phyloP scores from a whole-genome alignment of 2,888 invertebrate species.

The Drosophila falleni region DNA sequence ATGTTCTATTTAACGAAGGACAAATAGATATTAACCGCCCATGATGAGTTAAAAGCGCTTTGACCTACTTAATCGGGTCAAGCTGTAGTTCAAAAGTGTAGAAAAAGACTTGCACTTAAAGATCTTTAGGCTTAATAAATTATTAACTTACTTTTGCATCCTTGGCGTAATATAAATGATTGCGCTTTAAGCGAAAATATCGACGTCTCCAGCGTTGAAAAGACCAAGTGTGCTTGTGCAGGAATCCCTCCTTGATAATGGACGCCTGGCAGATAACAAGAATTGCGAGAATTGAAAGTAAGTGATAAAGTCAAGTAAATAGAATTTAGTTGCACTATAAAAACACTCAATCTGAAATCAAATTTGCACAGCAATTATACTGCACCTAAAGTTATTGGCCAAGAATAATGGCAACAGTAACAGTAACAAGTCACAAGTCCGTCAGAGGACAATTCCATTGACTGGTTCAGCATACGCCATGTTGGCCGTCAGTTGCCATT shows the following conservation, averaged over 20 bases:
- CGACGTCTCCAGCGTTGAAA: conserved; percentile 94
- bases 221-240: conserved; percentile 94
- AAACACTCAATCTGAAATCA: conserved; percentile 23
- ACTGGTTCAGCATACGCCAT: conserved; percentile 18
- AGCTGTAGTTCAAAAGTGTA: background rate
- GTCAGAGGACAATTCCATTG: conserved; percentile 12
- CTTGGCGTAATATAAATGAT: conserved; percentile 94
- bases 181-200: conserved; percentile 93
- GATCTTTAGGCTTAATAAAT: background rate
- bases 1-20: conserved; percentile 15
- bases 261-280: conserved; percentile 85
- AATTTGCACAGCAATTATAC: conserved; percentile 43
- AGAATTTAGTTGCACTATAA: conserved; percentile 15
- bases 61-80: conserved; percentile 35
- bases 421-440: conserved; percentile 23
- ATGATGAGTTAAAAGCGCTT: conserved; percentile 13
- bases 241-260: conserved; percentile 91
- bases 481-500: conserved; percentile 50
- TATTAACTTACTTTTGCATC: conserved; percentile 90
- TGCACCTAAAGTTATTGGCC: conserved; percentile 37
- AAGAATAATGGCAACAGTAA: conserved; percentile 27
- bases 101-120: background rate
- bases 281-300: conserved; percentile 12
- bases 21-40: background rate
- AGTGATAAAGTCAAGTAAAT: conserved; percentile 23